phyloP scores from a whole-genome alignment of 2,113 vertebrate species.

The Athene cunicularia region DNA sequence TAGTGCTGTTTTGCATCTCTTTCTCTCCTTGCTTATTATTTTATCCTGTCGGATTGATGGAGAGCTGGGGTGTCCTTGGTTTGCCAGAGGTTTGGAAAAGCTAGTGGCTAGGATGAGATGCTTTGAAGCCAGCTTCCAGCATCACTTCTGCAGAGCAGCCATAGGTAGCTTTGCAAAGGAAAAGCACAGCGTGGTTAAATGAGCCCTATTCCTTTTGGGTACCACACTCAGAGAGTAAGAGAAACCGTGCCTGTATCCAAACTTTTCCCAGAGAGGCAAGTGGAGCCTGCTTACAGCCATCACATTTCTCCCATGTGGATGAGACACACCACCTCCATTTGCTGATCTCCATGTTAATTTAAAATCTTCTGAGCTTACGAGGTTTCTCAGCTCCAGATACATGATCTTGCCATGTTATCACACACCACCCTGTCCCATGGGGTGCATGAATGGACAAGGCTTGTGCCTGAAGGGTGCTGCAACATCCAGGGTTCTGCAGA shows the following conservation, averaged over 20 bases:
- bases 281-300: background rate
- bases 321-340: background rate
- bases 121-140: background rate
- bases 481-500: background rate
- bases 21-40: background rate
- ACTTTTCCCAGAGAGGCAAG: background rate
- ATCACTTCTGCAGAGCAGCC: background rate
- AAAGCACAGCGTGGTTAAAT: background rate
- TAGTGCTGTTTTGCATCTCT: background rate
- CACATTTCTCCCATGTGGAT: background rate
- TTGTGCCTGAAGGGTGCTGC: background rate
- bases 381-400: background rate
- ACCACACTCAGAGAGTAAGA: background rate
- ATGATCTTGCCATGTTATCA: rapidly evolving
- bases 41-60: background rate
- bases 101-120: background rate
- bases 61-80: background rate
- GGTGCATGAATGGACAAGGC: background rate
- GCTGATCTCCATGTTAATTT: background rate
- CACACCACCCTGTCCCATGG: rapidly evolving
- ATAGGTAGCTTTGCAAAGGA: background rate
- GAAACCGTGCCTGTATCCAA: background rate
- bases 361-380: background rate
- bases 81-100: background rate
- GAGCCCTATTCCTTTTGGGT: background rate